These are phyloP conservation scores for Hypanus sabinus DNA, from an alignment of 2,113 vertebrate genomes.

Conservation along the genomic window DNA sequence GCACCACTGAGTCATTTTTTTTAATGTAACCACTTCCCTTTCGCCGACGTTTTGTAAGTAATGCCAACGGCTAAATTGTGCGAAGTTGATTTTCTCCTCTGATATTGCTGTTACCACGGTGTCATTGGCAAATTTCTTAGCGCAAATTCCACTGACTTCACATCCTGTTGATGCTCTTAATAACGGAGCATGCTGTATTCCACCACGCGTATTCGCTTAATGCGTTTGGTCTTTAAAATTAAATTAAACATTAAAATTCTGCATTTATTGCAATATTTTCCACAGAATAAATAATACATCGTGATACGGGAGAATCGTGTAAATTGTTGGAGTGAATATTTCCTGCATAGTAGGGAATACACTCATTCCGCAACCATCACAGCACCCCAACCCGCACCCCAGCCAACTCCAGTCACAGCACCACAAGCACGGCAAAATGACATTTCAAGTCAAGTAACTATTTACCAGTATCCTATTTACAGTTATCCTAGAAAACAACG, in stretches of 20 bases:
- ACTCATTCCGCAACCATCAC: background rate
- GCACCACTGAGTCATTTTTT: too few species aligned
- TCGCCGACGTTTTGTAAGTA: background rate
- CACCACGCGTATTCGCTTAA: background rate
- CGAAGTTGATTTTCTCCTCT: background rate
- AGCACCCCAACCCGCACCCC: too few species aligned
- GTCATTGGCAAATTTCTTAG: background rate
- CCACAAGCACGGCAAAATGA: too few species aligned
- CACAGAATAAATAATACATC: too few species aligned
- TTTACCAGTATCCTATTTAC: background rate
- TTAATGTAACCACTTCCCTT: too few species aligned
- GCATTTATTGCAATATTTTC: background rate
- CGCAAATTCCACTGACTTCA: background rate
- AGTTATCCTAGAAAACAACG: background rate
- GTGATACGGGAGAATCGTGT: background rate
- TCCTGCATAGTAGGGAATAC: background rate
- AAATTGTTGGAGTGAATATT: background rate
- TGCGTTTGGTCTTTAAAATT: background rate
- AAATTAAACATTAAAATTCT: background rate
- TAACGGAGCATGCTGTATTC: too few species aligned
- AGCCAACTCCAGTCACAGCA: background rate
- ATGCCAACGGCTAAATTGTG: background rate
- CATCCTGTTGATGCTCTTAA: background rate
- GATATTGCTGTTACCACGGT: background rate
- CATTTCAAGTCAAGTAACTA: background rate